Conservation (phyloP, 2,888 invertebrate species). For the Dioctria rufipes region DNA sequence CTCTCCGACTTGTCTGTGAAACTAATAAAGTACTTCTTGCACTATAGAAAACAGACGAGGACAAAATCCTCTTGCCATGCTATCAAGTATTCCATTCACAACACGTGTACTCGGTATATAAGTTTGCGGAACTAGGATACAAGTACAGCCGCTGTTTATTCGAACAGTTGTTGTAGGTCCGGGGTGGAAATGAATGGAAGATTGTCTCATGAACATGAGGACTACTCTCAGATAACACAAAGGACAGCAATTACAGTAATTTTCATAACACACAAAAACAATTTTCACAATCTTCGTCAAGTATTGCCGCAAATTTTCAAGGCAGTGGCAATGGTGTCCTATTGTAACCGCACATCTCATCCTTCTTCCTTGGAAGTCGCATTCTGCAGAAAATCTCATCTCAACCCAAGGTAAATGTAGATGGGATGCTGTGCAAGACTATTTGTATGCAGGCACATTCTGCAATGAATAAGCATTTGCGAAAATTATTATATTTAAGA, state of each 20-base stretch:
- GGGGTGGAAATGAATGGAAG: not conserved
- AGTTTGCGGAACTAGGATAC: not conserved
- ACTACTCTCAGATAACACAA: not conserved
- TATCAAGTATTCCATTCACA: slow-evolving; percentile 11
- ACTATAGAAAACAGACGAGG: slow-evolving; percentile 18
- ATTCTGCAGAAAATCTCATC: no score
- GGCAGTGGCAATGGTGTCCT: not conserved
- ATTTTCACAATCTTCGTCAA: not conserved
- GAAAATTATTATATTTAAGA: not conserved
- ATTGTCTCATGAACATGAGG: slow-evolving; percentile 10
- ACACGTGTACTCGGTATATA: slow-evolving; percentile 7
- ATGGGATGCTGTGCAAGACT: not conserved
- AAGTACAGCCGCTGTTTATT: not conserved
- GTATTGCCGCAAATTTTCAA: slow-evolving; percentile 13
- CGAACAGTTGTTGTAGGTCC: not conserved
- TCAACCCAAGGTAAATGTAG: no score
- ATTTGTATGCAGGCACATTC: not conserved
- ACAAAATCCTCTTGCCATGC: not conserved
- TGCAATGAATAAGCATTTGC: not conserved
- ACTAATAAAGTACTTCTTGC: slow-evolving; percentile 45
- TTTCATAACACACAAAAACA: slow-evolving; percentile 12
- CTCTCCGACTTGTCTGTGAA: slow-evolving; percentile 36
- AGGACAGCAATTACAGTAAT: slow-evolving; percentile 27
- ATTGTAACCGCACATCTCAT: not conserved
- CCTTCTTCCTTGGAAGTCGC: not conserved